phyloP scores from a whole-genome alignment of 23 tunicate genomes.

The Oikopleura dioica region DNA sequence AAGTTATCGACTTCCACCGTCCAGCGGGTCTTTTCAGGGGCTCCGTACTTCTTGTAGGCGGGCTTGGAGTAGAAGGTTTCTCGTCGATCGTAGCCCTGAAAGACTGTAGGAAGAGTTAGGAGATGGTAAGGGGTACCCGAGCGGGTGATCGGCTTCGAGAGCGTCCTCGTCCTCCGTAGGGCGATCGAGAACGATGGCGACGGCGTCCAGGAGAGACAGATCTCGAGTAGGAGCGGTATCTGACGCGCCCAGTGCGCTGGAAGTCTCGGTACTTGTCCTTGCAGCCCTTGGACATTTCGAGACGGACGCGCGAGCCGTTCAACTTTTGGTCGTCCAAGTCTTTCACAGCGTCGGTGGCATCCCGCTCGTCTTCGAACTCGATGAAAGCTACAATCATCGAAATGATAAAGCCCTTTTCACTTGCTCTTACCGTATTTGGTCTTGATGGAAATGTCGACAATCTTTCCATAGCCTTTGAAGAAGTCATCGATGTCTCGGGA shows the following conservation, averaged over 20 bases:
- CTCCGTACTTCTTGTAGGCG: background rate
- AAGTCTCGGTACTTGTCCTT: conserved; percentile 11
- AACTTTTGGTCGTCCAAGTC: background rate
- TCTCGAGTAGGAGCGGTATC: background rate
- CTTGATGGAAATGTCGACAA: background rate
- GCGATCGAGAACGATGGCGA: background rate
- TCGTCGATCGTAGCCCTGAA: background rate
- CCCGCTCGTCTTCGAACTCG: conserved; percentile 5
- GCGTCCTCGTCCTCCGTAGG: background rate
- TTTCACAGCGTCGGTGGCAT: conserved; percentile 2
- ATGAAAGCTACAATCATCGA: background rate
- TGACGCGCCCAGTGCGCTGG: background rate
- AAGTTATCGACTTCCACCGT: background rate
- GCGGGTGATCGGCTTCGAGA: background rate
- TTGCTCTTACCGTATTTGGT: too few relatives aligned
- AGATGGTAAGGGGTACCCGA: too few relatives aligned
- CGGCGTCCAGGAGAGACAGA: background rate
- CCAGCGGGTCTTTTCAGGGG: conserved; percentile 9
- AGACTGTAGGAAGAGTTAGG: too few relatives aligned
- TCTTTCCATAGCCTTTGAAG: background rate
- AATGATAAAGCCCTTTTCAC: background rate
- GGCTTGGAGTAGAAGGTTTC: background rate
- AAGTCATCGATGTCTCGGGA: background rate
- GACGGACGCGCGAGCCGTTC: background rate
- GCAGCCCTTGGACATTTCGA: conserved; percentile 9